Percentiles rank a stretch among this genome's conserved stretches.
phyloP scores from a whole-genome alignment of 2,113 vertebrate species.

The Jaculus jaculus region DNA sequence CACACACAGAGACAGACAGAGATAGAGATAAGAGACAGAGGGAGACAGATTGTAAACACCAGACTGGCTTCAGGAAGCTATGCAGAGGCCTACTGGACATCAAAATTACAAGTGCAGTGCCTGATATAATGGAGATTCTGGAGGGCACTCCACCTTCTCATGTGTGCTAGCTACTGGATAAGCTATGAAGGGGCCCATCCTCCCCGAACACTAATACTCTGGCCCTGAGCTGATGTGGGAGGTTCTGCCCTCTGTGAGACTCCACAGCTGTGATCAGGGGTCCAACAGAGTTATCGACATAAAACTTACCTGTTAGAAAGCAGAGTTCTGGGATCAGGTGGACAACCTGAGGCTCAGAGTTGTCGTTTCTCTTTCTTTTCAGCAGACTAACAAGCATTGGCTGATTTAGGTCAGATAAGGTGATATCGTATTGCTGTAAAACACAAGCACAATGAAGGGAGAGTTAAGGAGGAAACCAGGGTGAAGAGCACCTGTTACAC shows the following conservation, averaged over 20 bases:
- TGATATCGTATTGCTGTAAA: slow-evolving; percentile 81
- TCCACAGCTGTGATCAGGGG: not conserved
- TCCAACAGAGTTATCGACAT: not conserved
- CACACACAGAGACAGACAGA: not conserved
- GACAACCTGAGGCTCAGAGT: slow-evolving; percentile 44
- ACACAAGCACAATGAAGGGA: slow-evolving; percentile 33
- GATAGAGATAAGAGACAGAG: not conserved
- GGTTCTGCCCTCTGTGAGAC: no score
- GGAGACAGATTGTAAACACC: not conserved
- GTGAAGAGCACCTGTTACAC: not conserved
- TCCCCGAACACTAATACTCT: not conserved
- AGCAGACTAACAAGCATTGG: slow-evolving; percentile 83
- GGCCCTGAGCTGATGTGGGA: not conserved
- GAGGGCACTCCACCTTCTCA: not conserved
- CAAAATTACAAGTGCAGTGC: not conserved
- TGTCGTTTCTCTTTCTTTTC: slow-evolving; percentile 72
- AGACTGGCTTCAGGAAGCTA: not conserved
- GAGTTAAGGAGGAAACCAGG: not conserved
- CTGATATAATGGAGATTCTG: not conserved
- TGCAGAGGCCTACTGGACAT: not conserved
- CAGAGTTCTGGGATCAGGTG: slow-evolving; percentile 84
- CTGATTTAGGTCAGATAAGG: slow-evolving; percentile 81
- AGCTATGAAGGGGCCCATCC: not conserved
- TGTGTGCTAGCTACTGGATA: not conserved
- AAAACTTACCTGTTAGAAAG: slow-evolving; percentile 82